A percentile compares a stretch with the other conserved stretches of the same genome.
phyloP scores from a whole-genome alignment of 2,113 vertebrate species.

The Noctilio leporinus region DNA sequence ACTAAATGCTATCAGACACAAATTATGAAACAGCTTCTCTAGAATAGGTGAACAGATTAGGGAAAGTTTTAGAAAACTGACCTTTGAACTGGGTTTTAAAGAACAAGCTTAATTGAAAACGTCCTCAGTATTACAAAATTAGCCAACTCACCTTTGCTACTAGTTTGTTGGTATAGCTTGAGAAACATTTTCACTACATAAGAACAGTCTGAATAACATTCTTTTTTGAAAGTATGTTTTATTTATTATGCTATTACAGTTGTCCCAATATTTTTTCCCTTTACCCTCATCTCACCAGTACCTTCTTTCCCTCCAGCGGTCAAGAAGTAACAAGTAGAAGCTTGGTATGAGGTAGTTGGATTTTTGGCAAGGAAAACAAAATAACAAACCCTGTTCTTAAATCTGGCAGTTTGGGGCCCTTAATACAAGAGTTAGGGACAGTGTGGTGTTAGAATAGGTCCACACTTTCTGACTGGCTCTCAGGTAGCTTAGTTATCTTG shows the following conservation, averaged over 20 bases:
- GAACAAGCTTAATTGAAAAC: not conserved
- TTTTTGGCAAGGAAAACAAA: conserved; percentile 7
- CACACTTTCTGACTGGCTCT: not conserved
- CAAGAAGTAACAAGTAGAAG: not conserved
- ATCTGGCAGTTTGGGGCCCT: not conserved
- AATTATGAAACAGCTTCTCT: not conserved
- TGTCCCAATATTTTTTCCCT: no score
- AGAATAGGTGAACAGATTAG: not conserved
- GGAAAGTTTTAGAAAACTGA: not conserved
- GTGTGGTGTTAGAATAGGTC: not conserved
- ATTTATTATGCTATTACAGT: no score
- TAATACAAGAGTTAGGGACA: not conserved
- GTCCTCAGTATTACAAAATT: not conserved
- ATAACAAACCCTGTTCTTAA: not conserved
- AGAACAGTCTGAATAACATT: not conserved
- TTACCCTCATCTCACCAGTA: no score
- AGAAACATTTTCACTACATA: not conserved
- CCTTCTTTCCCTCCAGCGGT: no score
- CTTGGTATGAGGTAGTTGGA: not conserved
- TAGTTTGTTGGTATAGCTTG: not conserved
- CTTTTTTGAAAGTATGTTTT: no score
- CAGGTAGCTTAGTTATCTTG: not conserved
- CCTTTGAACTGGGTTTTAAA: not conserved
- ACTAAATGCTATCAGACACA: not conserved
- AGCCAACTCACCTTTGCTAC: not conserved